Evolutionary conservation across 2,888 invertebrate species (phyloP).

Genomic region (Caenorhabditis sp.): DNA sequence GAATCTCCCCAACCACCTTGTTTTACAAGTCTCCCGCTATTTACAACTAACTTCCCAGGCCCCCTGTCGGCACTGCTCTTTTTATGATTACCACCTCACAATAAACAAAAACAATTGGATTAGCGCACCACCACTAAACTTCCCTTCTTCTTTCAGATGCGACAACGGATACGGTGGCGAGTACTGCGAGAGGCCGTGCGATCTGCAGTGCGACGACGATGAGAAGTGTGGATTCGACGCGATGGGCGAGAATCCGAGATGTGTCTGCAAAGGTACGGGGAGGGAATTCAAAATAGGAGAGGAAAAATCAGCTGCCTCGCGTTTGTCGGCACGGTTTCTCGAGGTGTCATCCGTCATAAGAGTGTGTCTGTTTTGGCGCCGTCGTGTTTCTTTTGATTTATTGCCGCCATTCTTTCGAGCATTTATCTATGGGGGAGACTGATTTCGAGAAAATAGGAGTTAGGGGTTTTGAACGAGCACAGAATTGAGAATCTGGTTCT

Average conservation of each 20-base stretch:
- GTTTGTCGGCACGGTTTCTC: conserved; percentile 16
- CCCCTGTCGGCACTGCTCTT: conserved; percentile 10
- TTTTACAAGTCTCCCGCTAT: neutral
- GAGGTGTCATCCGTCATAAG: conserved; percentile 32
- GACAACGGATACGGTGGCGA: conserved; percentile 55
- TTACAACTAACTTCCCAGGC: conserved; percentile 11
- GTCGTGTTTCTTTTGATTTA: neutral
- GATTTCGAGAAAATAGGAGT: neutral
- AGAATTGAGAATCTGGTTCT: too few species aligned
- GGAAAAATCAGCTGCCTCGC: conserved; percentile 29
- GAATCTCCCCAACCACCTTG: too few species aligned
- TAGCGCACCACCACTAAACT: neutral
- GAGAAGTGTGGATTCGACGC: conserved; percentile 50
- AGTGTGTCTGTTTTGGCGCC: too few species aligned
- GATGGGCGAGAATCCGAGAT: neutral
- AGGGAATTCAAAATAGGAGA: neutral
- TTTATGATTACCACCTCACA: neutral
- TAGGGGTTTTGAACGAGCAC: neutral
- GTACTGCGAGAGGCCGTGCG: conserved; percentile 50
- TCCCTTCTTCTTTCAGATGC: conserved; percentile 41
- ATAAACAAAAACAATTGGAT: conserved; percentile 28
- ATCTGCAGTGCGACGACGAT: conserved; percentile 20
- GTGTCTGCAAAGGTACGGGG: conserved; percentile 52
- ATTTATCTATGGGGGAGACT: too few species aligned
- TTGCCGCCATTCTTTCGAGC: neutral